Evolutionary conservation across 2,797 vertebrate species (phyloP).

Genomic region (Parauchenoglanis ngamensis): DNA sequence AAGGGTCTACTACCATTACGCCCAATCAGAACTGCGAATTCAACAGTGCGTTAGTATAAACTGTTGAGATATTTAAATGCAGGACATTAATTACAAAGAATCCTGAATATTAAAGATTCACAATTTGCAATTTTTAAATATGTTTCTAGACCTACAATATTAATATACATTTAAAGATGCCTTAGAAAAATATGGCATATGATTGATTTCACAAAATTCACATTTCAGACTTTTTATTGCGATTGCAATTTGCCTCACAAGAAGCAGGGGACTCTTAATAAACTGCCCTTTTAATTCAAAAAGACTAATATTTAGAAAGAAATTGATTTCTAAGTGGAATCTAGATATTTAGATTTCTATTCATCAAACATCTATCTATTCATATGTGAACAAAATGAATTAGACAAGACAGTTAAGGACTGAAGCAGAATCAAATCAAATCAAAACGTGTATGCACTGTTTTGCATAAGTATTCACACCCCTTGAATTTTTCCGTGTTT

Average conservation of each 20-base stretch:
- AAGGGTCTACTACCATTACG: not conserved
- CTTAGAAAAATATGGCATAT: not conserved
- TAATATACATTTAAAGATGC: not conserved
- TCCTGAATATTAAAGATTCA: not conserved
- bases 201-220: not conserved
- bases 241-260: not conserved
- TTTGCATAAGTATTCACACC: not conserved
- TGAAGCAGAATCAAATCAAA: not conserved
- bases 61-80: not conserved
- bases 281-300: not conserved
- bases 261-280: too few relatives aligned
- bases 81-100: not conserved
- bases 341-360: not conserved
- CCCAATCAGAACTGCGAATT: not conserved
- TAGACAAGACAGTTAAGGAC: not conserved
- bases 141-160: not conserved
- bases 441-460: not conserved
- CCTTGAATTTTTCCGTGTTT: not conserved
- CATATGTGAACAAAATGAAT: not conserved
- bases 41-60: not conserved
- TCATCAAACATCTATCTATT: not conserved
- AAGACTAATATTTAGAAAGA: not conserved
- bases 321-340: not conserved
- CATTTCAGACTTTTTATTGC: not conserved
- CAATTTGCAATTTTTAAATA: not conserved